Conservation (phyloP, 2,113 vertebrate genomes). For the Origma solitaria region DNA sequence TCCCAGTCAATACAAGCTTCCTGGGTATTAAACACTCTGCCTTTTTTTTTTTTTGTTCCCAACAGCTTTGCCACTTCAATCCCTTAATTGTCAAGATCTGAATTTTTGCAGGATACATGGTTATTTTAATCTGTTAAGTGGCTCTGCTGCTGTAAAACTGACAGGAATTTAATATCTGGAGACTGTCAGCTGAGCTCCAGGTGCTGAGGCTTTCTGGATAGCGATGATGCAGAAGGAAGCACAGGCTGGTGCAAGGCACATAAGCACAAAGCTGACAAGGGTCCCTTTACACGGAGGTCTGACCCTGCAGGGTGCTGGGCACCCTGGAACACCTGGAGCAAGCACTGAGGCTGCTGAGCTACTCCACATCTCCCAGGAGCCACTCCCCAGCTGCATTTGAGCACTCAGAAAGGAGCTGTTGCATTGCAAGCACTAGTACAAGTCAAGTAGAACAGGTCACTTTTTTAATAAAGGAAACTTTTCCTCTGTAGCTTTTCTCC, state of each 20-base stretch:
- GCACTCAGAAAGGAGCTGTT: background rate
- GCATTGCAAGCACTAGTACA: background rate
- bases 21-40: background rate
- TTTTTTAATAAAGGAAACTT: background rate
- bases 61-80: constrained; percentile 28
- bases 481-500: background rate
- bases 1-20: background rate
- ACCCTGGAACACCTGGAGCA: background rate
- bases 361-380: background rate
- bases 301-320: background rate
- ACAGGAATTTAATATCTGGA: constrained; percentile 40
- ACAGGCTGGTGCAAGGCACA: background rate
- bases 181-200: constrained; percentile 41
- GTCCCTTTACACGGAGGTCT: fast-evolving
- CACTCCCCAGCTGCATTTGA: background rate
- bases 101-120: constrained; percentile 40
- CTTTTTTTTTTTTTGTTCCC: background rate
- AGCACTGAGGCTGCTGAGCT: background rate
- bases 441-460: background rate
- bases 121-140: constrained; percentile 65
- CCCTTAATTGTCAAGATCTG: constrained; percentile 34
- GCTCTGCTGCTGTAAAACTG: constrained; percentile 41
- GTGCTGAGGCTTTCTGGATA: background rate
- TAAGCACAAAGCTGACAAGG: background rate
- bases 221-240: background rate